Evolutionary conservation across 2,113 vertebrate genomes (phyloP).

Genomic region (Smithornis capensis): DNA sequence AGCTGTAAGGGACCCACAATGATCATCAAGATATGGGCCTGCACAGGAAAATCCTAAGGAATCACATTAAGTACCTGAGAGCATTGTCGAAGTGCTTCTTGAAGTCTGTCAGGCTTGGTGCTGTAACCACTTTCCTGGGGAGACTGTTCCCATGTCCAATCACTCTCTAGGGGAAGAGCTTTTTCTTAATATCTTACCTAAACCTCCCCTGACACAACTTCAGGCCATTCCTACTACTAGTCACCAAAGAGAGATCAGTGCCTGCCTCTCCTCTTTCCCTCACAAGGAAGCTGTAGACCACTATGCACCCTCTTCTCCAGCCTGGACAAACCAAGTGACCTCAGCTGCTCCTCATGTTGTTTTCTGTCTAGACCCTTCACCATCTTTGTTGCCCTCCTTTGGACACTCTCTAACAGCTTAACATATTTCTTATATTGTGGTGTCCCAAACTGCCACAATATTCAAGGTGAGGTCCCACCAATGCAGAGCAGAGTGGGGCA

Average conservation of each 20-base stretch:
- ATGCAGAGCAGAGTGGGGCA: background rate
- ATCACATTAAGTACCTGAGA: background rate
- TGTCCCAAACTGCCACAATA: background rate
- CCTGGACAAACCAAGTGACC: background rate
- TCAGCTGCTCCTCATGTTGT: background rate
- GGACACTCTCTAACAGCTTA: background rate
- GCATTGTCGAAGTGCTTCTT: background rate
- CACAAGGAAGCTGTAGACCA: background rate
- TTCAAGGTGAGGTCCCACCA: fast-evolving
- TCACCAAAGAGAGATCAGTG: background rate
- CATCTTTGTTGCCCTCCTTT: background rate
- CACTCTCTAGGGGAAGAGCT: background rate
- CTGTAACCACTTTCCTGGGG: no score
- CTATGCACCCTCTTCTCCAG: background rate
- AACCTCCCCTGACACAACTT: background rate
- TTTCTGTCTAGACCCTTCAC: background rate
- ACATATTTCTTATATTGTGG: background rate
- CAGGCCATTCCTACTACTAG: background rate
- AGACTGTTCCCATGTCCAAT: background rate
- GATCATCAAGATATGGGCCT: background rate
- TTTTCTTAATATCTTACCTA: background rate
- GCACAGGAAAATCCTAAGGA: background rate
- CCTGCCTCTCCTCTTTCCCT: background rate
- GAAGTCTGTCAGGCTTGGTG: background rate
- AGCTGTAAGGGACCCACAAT: background rate